Conservation (phyloP, 2,797 vertebrate genomes). For the Enteromius afrohamiltoni region DNA sequence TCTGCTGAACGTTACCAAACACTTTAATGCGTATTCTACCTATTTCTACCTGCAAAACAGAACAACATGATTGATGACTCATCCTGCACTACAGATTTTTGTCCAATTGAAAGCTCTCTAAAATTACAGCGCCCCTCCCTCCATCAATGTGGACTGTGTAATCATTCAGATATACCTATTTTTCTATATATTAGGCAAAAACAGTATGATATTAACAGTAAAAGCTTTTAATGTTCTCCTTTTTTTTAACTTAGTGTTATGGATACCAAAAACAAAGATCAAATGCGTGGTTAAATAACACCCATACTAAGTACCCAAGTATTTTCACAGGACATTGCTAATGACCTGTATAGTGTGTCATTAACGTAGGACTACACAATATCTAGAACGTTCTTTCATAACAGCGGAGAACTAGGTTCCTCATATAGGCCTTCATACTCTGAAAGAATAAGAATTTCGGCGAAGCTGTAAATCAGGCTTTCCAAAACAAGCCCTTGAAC, state of each 20-base stretch:
- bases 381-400: neutral
- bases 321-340: neutral
- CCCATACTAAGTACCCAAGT: neutral
- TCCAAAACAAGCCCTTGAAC: neutral
- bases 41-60: neutral
- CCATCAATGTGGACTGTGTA: neutral
- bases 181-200: neutral
- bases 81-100: constrained; percentile 1
- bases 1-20: neutral
- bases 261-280: neutral
- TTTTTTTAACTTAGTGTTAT: neutral
- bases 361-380: neutral
- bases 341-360: neutral
- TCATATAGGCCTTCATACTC: neutral
- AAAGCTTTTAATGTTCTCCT: neutral
- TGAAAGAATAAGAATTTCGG: neutral
- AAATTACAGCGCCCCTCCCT: neutral
- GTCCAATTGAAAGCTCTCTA: neutral
- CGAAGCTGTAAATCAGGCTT: neutral
- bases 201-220: neutral
- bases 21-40: neutral
- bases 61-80: neutral
- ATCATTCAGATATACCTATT: neutral
- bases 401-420: neutral
- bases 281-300: neutral